Percentiles rank a stretch among this genome's conserved stretches.
phyloP scores from a whole-genome alignment of 2,888 invertebrate genomes.

The Nowickia ferox region DNA sequence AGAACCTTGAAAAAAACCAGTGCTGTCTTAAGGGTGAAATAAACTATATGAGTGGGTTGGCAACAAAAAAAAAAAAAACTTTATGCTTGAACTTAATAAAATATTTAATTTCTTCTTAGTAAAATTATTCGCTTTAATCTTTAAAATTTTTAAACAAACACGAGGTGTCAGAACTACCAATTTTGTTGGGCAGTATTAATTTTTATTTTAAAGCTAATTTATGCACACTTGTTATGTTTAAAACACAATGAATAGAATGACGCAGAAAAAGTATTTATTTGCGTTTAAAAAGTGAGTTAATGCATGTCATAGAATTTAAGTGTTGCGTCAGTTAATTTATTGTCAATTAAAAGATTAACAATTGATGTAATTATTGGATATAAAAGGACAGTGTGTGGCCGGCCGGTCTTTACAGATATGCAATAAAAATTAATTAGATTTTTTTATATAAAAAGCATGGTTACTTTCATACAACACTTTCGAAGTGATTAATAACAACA shows the following conservation, averaged over 20 bases:
- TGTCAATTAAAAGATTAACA: constrained; percentile 54
- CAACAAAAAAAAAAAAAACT: too few species aligned
- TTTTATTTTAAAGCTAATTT: neutral
- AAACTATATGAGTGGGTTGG: too few species aligned
- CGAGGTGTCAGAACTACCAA: too few species aligned
- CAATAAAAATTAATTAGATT: constrained; percentile 26
- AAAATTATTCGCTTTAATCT: too few species aligned
- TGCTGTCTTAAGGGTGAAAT: too few species aligned
- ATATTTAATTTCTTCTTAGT: too few species aligned
- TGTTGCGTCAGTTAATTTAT: constrained; percentile 59
- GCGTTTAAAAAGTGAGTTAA: neutral
- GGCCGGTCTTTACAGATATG: too few species aligned
- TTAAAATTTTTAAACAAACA: too few species aligned
- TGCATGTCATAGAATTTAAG: constrained; percentile 23
- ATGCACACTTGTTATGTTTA: neutral
- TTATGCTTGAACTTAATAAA: too few species aligned
- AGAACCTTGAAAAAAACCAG: too few species aligned
- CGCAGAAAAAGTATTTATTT: neutral
- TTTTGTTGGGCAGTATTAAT: too few species aligned
- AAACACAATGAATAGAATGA: neutral
- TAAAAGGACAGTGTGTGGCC: neutral
- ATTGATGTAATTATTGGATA: constrained; percentile 27
- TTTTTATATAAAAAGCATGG: neutral
- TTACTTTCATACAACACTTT: neutral
- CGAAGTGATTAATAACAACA: too few species aligned